Conservation (phyloP, 1,140 invertebrate genomes). For the Chrysoperla carnea region DNA sequence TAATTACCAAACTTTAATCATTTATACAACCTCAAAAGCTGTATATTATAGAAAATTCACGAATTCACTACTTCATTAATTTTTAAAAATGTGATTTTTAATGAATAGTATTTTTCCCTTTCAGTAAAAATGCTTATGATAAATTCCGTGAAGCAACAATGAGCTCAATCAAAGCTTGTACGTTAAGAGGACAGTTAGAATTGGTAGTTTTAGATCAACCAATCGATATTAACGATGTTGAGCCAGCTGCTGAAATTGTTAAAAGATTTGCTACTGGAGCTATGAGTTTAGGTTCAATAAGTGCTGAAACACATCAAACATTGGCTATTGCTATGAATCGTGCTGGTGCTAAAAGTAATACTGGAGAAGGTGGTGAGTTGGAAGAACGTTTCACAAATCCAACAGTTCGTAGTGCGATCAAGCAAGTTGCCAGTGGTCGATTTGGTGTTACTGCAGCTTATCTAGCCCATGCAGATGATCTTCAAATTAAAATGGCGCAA, state of each 20-base stretch:
- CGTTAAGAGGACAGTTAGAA: constrained; percentile 83
- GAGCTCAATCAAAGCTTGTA: constrained; percentile 73
- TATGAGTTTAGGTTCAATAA: constrained; percentile 89
- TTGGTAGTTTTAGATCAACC: constrained; percentile 56
- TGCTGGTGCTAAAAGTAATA: constrained; percentile 88
- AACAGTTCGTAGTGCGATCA: constrained; percentile 64
- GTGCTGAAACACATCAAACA: constrained; percentile 84
- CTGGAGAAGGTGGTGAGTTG: constrained; percentile 88
- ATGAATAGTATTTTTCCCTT: too few relatives aligned
- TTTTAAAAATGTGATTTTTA: too few relatives aligned
- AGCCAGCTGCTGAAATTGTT: constrained; percentile 85
- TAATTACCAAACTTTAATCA: too few relatives aligned
- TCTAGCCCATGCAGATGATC: constrained; percentile 86
- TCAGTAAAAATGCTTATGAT: constrained; percentile 63
- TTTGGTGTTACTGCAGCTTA: constrained; percentile 98
- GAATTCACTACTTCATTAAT: too few relatives aligned
- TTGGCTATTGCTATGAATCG: constrained; percentile 94
- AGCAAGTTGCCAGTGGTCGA: constrained; percentile 90
- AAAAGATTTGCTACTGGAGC: constrained; percentile 70
- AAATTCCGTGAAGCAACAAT: constrained; percentile 75
- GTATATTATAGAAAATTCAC: too few relatives aligned
- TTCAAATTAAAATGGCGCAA: constrained; percentile 99
- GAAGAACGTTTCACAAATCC: constrained; percentile 65
- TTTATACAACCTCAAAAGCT: too few relatives aligned
- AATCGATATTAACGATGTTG: constrained; percentile 76